These are phyloP conservation scores for Gallinago jamesoni DNA, from an alignment of 2,113 vertebrate species.

Conservation along the genomic window DNA sequence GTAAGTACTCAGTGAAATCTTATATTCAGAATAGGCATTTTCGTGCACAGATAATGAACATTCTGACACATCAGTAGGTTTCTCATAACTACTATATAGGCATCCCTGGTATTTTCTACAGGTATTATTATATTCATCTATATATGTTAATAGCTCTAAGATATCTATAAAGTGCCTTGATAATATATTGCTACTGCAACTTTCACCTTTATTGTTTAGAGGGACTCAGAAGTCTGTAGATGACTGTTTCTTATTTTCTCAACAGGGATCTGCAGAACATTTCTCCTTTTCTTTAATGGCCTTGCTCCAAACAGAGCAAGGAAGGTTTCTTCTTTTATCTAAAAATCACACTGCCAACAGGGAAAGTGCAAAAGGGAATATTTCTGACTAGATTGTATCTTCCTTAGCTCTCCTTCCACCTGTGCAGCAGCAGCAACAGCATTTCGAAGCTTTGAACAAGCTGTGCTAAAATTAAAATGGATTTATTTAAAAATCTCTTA, in stretches of 20 bases:
- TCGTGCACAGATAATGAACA: neutral
- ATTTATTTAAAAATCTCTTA: slow-evolving; percentile 25
- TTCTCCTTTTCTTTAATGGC: neutral
- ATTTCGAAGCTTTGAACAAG: slow-evolving; percentile 2
- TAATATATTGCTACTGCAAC: neutral
- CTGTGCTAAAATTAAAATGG: slow-evolving; percentile 46
- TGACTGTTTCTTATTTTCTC: neutral
- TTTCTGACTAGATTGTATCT: neutral
- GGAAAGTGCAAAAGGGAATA: neutral
- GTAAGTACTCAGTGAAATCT: neutral
- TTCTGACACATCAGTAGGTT: neutral
- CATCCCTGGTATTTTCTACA: neutral
- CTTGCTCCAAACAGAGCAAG: neutral
- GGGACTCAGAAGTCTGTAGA: neutral
- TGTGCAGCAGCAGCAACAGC: neutral
- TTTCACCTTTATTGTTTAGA: neutral
- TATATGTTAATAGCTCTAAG: neutral
- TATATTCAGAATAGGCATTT: neutral
- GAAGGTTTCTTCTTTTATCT: slow-evolving; percentile 11
- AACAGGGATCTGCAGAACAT: neutral
- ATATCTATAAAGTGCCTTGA: neutral
- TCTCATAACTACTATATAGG: neutral
- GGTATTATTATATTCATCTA: neutral
- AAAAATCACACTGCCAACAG: neutral
- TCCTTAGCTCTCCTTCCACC: neutral